Conservation (phyloP, 2,113 vertebrate species). For the Seriola dumerili region DNA sequence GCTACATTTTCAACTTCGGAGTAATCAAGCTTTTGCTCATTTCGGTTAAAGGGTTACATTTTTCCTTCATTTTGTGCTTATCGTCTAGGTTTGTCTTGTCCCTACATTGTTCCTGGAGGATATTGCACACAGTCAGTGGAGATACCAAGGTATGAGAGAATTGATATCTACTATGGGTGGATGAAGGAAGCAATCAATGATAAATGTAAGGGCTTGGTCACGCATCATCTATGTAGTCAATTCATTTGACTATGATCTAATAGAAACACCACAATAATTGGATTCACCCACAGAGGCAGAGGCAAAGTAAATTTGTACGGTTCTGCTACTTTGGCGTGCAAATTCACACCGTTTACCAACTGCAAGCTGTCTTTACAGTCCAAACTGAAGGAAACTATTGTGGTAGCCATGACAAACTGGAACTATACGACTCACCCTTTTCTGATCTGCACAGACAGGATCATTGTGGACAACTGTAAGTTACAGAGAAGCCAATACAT, state of each 20-base stretch:
- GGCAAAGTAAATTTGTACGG: neutral
- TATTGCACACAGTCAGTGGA: neutral
- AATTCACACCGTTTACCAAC: neutral
- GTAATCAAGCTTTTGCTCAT: constrained; percentile 44
- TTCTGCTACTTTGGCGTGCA: neutral
- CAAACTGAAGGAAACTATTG: too few species aligned
- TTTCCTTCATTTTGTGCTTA: constrained; percentile 23
- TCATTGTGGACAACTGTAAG: neutral
- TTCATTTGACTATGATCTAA: neutral
- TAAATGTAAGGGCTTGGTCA: neutral
- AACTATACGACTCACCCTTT: neutral
- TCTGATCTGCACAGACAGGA: neutral
- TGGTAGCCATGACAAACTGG: neutral
- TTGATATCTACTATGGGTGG: neutral
- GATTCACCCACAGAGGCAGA: neutral
- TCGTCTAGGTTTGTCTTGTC: neutral
- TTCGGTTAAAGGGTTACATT: constrained; percentile 11
- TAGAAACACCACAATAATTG: neutral
- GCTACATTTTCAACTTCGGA: constrained; percentile 31
- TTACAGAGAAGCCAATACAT: neutral
- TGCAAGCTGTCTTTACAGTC: too few species aligned
- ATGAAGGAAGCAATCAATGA: too few species aligned
- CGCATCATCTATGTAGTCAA: neutral
- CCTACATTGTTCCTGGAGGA: constrained; percentile 12
- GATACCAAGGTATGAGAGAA: neutral